Evolutionary conservation across 2,888 invertebrate genomes (phyloP), one percentile per base, ranked within the genome.

Genomic region (Tenthredo notha): DNA sequence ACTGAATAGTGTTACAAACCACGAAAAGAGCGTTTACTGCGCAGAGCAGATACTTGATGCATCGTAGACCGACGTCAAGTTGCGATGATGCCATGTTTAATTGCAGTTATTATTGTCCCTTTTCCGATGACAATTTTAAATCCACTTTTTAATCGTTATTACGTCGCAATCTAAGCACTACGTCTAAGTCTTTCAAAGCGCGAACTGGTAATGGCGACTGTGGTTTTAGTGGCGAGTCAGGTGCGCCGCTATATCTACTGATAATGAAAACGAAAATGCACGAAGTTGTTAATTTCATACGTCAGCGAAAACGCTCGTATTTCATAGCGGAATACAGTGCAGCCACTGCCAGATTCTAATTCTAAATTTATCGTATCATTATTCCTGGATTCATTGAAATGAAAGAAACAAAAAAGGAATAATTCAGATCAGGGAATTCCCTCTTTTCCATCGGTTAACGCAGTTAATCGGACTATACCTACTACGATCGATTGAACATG

Each of bases 21-120:
- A 96, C 95, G 92, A 96, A 95, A 87, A 96, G 93, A 65, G 96
- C 94, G 92, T 96, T 96, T 88, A 96, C 95, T n/a, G 95, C 93
- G 91, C 95, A 96, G 29, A 96, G 94, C 88, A 96, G 94, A 90
- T 96, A 96, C 90, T 96, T 96, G 90, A 96, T 95, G 91, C 96
- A 96, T 87, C 95, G 94, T 93, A 95, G 95, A 84, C 95, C 95
- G 93, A 92, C 94, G 93, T 87, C 95, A 93, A 94, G 95, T 93
- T 70, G 95, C 61, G 92, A 92, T 85, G 92, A 89, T 87, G 92
- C 90, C 93, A 92, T 93, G 87, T 87, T 91, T 50, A 33, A 61
- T 54, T 12, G 12, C 50, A 29, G 18, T 21, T 21, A 15, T 40
- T 40, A 25, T 80, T 80, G 80, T 61, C 77, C 77, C 40, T 54